Base-by-base conservation (phyloP, 2,113 vertebrate species). In the Sigmodon hispidus region DNA sequence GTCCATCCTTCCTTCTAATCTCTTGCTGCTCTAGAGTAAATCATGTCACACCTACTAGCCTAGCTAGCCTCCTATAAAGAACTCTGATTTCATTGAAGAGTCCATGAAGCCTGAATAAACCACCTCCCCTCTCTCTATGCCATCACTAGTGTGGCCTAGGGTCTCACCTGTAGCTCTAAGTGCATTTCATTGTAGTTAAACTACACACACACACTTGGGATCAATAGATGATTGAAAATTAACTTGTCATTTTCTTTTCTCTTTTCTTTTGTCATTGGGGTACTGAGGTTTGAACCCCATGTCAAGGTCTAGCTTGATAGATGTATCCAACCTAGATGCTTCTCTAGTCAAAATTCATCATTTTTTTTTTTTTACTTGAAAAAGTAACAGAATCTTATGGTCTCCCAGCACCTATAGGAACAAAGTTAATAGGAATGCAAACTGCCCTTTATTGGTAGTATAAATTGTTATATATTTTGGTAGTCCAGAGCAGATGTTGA, bases 401-500 rank as follows among this genome's bases (percentile, higher is more conserved):
- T 63, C 67, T 91, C 52, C 40, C 88, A 89, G 48, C 0, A 88
- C 43, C 69, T 69, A 5, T 80, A 87, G 94, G 81, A 55, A 83
- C 17, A 94, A n/a, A 69, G 45, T 72, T 29, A 87, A 88, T 80
- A 34, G 80, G n/a, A 83, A 73, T 72, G 2, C 16, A n/a, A 61
- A 50, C 40, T 67, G 0, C 61, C 26, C 59, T 89, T 89, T 76
- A 57, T 26, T 81, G 59, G 79, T 87, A 50, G 15, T 24, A 73
- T 40, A 55, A 48, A 79, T 45, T 87, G 83, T 67, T 77, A 48
- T 57, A 43, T 86, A 73, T 84, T 92, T 75, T 89, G 26, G 55
- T 86, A 67, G 29, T 75, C 50, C 40, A 63, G 2, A 86, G 65
- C 57, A 95, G 45, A 40, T 80, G 65, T 61, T 95, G 73, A 94